Conservation (phyloP, 2,113 vertebrate genomes). For the Serinus canaria region DNA sequence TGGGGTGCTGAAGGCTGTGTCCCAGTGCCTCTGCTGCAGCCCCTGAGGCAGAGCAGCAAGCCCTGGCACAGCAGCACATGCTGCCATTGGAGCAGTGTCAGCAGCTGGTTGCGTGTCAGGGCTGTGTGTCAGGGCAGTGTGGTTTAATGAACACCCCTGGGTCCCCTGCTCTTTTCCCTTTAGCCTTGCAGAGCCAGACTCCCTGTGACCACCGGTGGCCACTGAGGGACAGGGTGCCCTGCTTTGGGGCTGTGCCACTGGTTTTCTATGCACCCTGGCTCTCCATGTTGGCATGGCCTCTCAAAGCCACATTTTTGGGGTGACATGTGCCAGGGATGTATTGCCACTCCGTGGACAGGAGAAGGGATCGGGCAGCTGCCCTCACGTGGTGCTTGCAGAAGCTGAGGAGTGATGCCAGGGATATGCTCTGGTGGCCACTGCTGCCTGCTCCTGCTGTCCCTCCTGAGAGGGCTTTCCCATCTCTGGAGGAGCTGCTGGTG, state of each 20-base stretch:
- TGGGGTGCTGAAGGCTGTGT: fast-evolving
- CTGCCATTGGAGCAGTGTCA: fast-evolving
- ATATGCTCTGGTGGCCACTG: fast-evolving
- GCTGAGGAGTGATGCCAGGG: not conserved
- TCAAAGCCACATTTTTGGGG: not conserved
- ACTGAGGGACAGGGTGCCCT: not conserved
- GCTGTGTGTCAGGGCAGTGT: fast-evolving
- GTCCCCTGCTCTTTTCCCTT: not conserved
- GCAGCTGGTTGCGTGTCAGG: fast-evolving
- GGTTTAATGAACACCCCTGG: fast-evolving
- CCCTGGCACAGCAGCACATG: not conserved
- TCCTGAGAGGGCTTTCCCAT: not conserved
- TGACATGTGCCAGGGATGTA: not conserved
- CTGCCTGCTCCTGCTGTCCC: not conserved
- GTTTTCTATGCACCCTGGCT: fast-evolving
- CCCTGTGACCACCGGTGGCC: not conserved
- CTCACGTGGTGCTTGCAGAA: not conserved
- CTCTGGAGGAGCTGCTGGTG: not conserved
- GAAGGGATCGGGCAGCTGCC: not conserved
- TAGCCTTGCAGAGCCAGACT: not conserved
- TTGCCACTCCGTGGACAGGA: fast-evolving
- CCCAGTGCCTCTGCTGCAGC: not conserved
- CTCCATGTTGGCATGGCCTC: not conserved
- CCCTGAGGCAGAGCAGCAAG: not conserved
- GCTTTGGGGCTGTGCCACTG: not conserved